phyloP scores from a whole-genome alignment of 2,888 invertebrate genomes.

The Xanthorhoe spadicearia region DNA sequence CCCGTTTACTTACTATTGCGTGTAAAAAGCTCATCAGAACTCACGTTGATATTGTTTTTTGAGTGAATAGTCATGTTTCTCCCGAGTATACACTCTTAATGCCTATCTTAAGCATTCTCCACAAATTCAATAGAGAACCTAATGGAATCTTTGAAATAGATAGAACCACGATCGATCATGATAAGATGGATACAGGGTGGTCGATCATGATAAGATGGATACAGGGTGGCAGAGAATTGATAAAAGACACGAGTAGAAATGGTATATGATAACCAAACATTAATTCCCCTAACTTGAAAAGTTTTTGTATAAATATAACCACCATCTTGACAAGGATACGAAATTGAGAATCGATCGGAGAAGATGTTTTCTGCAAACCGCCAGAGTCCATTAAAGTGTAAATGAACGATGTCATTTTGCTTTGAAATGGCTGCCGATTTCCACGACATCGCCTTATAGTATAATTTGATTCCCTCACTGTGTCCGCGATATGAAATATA shows the following conservation, averaged over 20 bases:
- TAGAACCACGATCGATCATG: constrained; percentile 23
- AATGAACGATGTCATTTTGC: constrained; percentile 36
- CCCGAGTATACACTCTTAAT: neutral
- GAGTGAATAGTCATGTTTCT: neutral
- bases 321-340: constrained; percentile 21
- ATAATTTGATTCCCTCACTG: constrained; percentile 19
- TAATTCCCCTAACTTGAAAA: constrained; percentile 16
- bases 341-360: constrained; percentile 28
- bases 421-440: constrained; percentile 26
- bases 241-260: constrained; percentile 8
- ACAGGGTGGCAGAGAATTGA: constrained; percentile 22
- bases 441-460: constrained; percentile 17
- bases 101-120: neutral
- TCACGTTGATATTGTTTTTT: neutral
- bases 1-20: neutral
- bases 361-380: constrained; percentile 28
- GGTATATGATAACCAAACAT: constrained; percentile 2
- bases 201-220: constrained; percentile 22
- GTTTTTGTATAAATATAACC: constrained; percentile 21
- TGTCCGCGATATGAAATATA: constrained; percentile 15
- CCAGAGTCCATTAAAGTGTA: constrained; percentile 37
- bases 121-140: constrained; percentile 10
- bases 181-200: constrained; percentile 20
- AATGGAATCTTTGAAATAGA: constrained; percentile 4
- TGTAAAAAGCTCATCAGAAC: neutral